Conservation (phyloP, 2,113 vertebrate genomes). For the Crotalus tigris region DNA sequence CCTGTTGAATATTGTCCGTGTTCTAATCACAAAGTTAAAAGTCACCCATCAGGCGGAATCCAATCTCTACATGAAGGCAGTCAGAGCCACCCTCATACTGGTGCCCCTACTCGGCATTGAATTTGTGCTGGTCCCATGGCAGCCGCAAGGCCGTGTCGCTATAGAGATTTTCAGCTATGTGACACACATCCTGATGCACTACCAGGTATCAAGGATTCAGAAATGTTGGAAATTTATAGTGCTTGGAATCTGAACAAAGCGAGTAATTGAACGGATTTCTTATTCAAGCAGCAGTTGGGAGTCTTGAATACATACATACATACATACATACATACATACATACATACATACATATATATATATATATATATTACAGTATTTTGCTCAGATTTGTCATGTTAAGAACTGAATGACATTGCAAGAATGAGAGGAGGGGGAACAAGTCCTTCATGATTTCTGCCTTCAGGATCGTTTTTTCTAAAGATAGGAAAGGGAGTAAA, state of each 20-base stretch:
- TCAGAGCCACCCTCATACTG: constrained; percentile 92
- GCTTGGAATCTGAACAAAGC: neutral
- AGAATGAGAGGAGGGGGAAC: neutral
- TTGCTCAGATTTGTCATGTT: neutral
- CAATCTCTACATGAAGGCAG: constrained; percentile 97
- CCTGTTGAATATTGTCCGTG: constrained; percentile 93
- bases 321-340: too few species aligned
- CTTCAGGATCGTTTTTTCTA: neutral
- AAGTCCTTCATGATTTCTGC: neutral
- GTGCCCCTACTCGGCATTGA: constrained; percentile 94
- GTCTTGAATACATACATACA: neutral
- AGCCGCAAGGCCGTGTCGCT: constrained; percentile 79
- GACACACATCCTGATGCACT: constrained; percentile 95
- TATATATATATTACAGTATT: neutral
- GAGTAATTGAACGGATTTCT: fast-evolving
- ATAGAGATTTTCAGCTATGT: constrained; percentile 95
- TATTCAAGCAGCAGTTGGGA: neutral
- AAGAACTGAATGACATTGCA: neutral
- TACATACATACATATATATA: too few species aligned
- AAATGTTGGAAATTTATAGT: neutral
- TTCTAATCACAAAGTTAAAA: constrained; percentile 97
- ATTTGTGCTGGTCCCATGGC: constrained; percentile 90
- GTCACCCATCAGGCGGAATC: constrained; percentile 96
- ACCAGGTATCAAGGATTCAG: constrained; percentile 75
- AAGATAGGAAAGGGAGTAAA: neutral